Percentiles rank a stretch among this genome's conserved stretches.
Evolutionary conservation across 2,888 invertebrate species (phyloP).

Genomic region (Drosophila pegasa): DNA sequence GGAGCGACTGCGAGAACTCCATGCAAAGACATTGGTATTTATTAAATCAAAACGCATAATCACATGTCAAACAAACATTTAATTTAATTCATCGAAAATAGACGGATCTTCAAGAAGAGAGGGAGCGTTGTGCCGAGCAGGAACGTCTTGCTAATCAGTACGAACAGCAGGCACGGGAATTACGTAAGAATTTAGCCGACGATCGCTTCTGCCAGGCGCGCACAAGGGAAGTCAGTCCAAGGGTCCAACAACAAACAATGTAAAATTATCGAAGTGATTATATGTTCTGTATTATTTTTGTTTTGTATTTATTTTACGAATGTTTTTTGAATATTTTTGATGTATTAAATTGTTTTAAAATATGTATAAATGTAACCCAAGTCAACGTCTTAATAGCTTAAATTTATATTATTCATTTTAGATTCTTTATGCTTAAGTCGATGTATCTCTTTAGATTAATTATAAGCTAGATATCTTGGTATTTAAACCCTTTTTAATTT

Average conservation of each 20-base stretch:
- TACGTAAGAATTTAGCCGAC: slow-evolving; percentile 82
- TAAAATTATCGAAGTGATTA: slow-evolving; percentile 8
- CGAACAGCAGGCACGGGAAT: slow-evolving; percentile 81
- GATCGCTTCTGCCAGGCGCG: slow-evolving; percentile 83
- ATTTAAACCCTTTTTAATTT: background rate
- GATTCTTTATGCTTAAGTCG: background rate
- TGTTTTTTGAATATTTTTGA: background rate
- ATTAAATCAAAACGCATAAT: no score
- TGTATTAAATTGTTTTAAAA: slow-evolving; percentile 12
- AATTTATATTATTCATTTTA: no score
- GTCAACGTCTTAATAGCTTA: no score
- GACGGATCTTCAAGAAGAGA: slow-evolving; percentile 78
- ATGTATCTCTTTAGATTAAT: background rate
- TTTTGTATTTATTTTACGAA: slow-evolving; percentile 8
- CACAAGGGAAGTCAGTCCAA: slow-evolving; percentile 67
- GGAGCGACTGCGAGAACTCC: slow-evolving; percentile 71
- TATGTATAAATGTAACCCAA: no score
- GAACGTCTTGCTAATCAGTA: slow-evolving; percentile 80
- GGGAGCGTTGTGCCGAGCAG: slow-evolving; percentile 72
- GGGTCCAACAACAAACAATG: slow-evolving; percentile 52
- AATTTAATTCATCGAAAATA: slow-evolving; percentile 34
- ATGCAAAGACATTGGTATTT: slow-evolving; percentile 78
- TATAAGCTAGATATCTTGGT: background rate
- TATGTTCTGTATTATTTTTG: background rate
- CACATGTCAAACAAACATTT: background rate